Evolutionary conservation across 2,113 vertebrate genomes (phyloP), one percentile per base, ranked within the genome.

Genomic region (Caranx melampygus): DNA sequence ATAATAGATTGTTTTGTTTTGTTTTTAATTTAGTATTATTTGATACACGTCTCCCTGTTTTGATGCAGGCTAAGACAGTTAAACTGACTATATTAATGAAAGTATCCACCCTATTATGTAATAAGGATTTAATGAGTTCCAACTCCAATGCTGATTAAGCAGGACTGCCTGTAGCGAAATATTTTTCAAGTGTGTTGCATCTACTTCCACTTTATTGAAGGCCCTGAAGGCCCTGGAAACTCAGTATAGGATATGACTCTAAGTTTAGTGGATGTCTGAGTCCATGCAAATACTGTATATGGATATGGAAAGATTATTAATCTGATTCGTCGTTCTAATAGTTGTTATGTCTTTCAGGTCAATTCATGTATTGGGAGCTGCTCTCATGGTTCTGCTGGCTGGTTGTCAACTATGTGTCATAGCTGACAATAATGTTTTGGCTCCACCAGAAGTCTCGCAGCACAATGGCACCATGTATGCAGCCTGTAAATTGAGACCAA

Each of bases 401-500:
- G 52, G 31, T 3, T 26, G 66, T 75, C 82, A 77, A 40, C 85
- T 70, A 44, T 75, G 71, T 31, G 61, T 63, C 51, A 86, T 64
- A 44, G 69, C 75, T 35, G 34, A 70, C 44, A 73, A 4, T 8
- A 6, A 40, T 15, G 68, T 54, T 58, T 59, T 62, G 83, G 89
- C 67, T 67, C 91, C 91, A 51, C 86, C 91, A 45, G 93, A 94
- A 85, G 59, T 89, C 58, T 49, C 3, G 1, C 57, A 87, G 9
- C 81, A 88, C 11, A 87, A 92, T 13, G 70, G 85, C 44, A 75
- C 86, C 4, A 74, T 95, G 61, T 94, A 96, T 0, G 92, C 96
- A 3, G 18, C 87, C 11, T 99, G 98, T 83, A 90, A 83, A 49
- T 90, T 99, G 92, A 93, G 82, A 80, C 96, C 97, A 12, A 98